phyloP scores from a whole-genome alignment of 1,140 invertebrate genomes.

The Mercenaria mercenaria region DNA sequence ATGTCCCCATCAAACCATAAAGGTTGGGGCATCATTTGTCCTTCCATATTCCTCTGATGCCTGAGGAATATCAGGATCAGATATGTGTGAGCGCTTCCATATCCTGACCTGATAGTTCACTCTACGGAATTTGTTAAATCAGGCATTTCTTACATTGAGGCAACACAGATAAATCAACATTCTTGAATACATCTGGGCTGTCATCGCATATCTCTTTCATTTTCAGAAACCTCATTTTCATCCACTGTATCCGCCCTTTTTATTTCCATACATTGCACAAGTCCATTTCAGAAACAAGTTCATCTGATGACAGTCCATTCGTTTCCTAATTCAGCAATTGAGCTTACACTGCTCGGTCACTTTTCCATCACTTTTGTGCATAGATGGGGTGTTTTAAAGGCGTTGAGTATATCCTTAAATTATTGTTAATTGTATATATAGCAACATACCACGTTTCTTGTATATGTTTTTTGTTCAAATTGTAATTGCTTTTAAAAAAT shows the following conservation, averaged over 20 bases:
- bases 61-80: not conserved
- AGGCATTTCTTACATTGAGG: too few relatives aligned
- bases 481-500: too few relatives aligned
- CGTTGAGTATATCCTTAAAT: too few relatives aligned
- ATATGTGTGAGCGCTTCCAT: not conserved
- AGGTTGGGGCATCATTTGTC: too few relatives aligned
- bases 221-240: not conserved
- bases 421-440: too few relatives aligned
- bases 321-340: not conserved
- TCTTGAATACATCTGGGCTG: not conserved
- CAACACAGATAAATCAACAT: not conserved
- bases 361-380: not conserved
- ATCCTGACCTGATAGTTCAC: conserved; percentile 5
- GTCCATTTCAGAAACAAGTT: not conserved
- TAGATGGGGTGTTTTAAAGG: too few relatives aligned
- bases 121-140: conserved; percentile 10
- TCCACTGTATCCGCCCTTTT: not conserved
- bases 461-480: too few relatives aligned
- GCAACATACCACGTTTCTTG: too few relatives aligned
- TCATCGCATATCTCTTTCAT: conserved; percentile 15
- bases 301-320: not conserved
- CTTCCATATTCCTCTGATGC: not conserved
- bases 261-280: conserved; percentile 8
- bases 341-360: not conserved
- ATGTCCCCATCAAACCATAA: too few relatives aligned